Evolutionary conservation across 2,797 vertebrate species (phyloP), one percentile per base, ranked within the genome.

Genomic region (Peromyscus aztecus): DNA sequence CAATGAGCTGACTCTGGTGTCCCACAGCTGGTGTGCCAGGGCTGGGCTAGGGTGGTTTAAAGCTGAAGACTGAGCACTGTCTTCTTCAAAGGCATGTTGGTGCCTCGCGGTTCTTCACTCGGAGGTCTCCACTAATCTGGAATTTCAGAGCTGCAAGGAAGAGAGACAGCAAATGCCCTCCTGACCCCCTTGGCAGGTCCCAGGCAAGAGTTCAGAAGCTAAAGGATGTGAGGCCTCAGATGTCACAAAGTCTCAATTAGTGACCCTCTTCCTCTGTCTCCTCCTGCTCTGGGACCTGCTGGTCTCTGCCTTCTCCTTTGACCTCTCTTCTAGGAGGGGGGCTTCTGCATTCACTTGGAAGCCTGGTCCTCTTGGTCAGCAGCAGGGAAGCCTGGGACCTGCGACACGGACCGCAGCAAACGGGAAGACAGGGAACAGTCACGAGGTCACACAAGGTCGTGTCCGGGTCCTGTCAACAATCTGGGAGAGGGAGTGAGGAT

Each of bases 291-390:
- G 69, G 69, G 69, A 73, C 40, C 49, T 1, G 12, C 12, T 34
- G 16, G 0, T 4, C 57, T 34, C 57, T 2, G 63, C 11, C 0
- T 12, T 13, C 59, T 29, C 46, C 27, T 57, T 37, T 34, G 29
- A 27, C 16, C 19, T 52, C 43, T 52, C 46, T 27, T 73, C 59
- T 40, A 40, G 29, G 12, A 76, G 61, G 46, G 19, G 12, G 59
- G 67, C 55, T 90, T 65, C 90, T 81, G 89, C 77, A 13, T 81
- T 29, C 0, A 8, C 40, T 94, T 96, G 96, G 82, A 89, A 97
- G 94, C 61, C 40, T 67, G 40, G 61, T 49, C 40, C 40, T 87
- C 55, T 24, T 34, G 21, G 31, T 43, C 40, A 11, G n/a, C 31
- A 9, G 9, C 80, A 52, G 80, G 10, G 89, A 89, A 90, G n/a